Conservation (phyloP, 2,797 vertebrate genomes). For the Myotis daubentonii region DNA sequence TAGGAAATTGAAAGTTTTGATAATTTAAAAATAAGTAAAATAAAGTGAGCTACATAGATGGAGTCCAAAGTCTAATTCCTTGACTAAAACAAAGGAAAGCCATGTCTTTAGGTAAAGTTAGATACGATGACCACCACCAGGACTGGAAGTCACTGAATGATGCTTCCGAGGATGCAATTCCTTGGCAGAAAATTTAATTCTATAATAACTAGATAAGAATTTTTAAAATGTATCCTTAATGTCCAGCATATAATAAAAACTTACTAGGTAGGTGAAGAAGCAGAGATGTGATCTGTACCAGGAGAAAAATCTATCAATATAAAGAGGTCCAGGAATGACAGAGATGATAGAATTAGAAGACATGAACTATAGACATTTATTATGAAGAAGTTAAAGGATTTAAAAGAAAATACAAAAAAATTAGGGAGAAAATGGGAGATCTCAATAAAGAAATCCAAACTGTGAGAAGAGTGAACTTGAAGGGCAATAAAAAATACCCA, state of each 20-base stretch:
- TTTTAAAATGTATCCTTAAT: background rate
- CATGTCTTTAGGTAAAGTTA: background rate
- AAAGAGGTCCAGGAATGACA: background rate
- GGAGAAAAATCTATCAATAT: background rate
- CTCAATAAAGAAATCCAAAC: conserved; percentile 14
- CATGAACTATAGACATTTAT: background rate
- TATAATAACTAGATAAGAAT: background rate
- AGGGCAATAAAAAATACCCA: background rate
- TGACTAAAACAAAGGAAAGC: background rate
- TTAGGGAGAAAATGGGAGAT: background rate
- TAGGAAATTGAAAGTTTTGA: background rate
- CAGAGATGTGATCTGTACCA: background rate
- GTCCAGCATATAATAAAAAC: background rate
- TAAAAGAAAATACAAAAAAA: background rate
- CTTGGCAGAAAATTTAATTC: background rate
- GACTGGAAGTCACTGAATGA: background rate
- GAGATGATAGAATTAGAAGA: background rate
- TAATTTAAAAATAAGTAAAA: background rate
- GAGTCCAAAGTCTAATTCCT: background rate
- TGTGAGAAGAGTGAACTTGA: background rate
- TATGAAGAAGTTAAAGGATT: background rate
- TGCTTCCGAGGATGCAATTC: background rate
- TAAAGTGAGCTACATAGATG: background rate
- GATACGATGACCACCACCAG: background rate
- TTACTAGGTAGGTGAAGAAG: background rate